Conservation (phyloP, 2,113 vertebrate genomes). For the Paradoxurus hermaphroditus region DNA sequence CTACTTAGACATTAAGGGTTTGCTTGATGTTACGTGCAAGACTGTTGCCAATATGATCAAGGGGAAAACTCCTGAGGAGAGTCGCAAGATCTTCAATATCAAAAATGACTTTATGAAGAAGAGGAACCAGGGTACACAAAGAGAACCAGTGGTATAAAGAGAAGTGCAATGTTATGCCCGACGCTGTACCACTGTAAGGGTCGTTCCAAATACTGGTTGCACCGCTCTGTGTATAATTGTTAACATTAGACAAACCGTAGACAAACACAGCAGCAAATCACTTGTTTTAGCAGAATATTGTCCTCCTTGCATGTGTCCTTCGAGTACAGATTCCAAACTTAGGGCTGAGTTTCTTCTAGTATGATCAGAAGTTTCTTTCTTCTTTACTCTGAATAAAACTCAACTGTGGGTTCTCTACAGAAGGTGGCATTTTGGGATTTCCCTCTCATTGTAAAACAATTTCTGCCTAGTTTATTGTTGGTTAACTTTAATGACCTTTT, state of each 20-base stretch:
- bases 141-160: conserved; percentile 99
- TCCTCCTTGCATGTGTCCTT: conserved; percentile 88
- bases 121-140: conserved; percentile 99
- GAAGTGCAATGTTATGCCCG: conserved; percentile 88
- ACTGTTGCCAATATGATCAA: conserved; percentile 99
- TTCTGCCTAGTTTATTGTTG: conserved; percentile 80
- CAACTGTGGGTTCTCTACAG: conserved; percentile 81
- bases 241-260: conserved; percentile 95
- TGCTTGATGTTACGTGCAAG: conserved; percentile 99
- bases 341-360: conserved; percentile 80
- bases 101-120: conserved; percentile 99
- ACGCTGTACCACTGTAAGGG: conserved; percentile 90
- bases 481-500: conserved; percentile 73
- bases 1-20: conserved; percentile 99
- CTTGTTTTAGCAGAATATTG: conserved; percentile 88
- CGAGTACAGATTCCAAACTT: conserved; percentile 79
- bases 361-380: conserved; percentile 81
- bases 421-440: conserved; percentile 79
- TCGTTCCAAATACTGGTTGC: conserved; percentile 94
- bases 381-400: conserved; percentile 84
- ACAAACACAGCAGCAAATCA: conserved; percentile 89
- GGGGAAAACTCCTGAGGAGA: conserved; percentile 99
- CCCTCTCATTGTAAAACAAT: conserved; percentile 67
- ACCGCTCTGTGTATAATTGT: conserved; percentile 99
- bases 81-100: conserved; percentile 99